phyloP scores from a whole-genome alignment of 2,888 invertebrate species.

The Archaeoteleia sp. region DNA sequence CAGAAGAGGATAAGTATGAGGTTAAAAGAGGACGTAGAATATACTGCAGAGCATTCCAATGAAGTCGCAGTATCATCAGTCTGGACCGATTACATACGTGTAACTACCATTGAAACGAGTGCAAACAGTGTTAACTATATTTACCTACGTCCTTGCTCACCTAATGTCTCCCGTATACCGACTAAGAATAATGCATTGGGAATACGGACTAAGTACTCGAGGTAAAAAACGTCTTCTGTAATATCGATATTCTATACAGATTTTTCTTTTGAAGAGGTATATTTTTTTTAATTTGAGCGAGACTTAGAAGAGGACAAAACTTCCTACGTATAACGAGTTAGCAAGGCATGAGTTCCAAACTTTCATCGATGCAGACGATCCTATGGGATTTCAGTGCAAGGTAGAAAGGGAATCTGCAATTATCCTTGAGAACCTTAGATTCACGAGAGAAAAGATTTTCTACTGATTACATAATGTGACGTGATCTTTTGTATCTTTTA shows the following conservation, averaged over 20 bases:
- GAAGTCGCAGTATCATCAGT: slow-evolving; percentile 29
- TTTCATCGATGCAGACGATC: slow-evolving; percentile 65
- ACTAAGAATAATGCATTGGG: not conserved
- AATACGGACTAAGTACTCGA: not conserved
- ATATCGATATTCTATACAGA: not conserved
- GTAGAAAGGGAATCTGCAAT: slow-evolving; percentile 72
- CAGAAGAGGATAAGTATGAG: slow-evolving; percentile 54
- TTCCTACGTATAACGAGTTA: slow-evolving; percentile 58
- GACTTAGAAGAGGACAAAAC: slow-evolving; percentile 59
- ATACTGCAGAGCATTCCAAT: slow-evolving; percentile 33
- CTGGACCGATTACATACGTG: slow-evolving; percentile 58
- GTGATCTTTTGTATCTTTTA: slow-evolving; percentile 4
- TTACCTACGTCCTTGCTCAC: slow-evolving; percentile 70
- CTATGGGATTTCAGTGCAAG: slow-evolving; percentile 62
- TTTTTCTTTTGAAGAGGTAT: not conserved
- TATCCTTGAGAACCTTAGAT: slow-evolving; percentile 56
- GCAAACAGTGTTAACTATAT: slow-evolving; percentile 73
- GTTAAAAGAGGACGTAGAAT: slow-evolving; percentile 56
- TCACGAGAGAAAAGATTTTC: slow-evolving; percentile 15
- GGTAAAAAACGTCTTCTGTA: no score
- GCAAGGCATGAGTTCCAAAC: slow-evolving; percentile 57
- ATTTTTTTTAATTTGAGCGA: slow-evolving; percentile 17
- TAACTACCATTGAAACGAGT: slow-evolving; percentile 67
- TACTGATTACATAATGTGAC: not conserved
- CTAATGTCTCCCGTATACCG: slow-evolving; percentile 61